Base-by-base conservation (phyloP, 2,797 vertebrate genomes). In the Halcyon chelicuti region DNA sequence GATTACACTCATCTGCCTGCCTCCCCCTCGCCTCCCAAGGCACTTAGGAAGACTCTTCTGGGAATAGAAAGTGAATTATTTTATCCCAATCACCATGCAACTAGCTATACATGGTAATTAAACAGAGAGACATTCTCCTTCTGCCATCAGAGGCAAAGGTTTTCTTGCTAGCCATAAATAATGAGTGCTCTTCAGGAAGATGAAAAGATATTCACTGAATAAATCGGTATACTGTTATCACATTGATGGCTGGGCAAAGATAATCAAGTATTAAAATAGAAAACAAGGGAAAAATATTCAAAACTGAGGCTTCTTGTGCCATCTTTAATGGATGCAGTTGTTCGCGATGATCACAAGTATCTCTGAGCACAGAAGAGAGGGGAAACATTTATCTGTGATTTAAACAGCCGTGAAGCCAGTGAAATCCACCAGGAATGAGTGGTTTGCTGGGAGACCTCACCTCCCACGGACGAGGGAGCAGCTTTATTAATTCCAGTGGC, bases 11-110 rank as follows among this genome's bases (percentile, higher is more conserved):
- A 81, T 93, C 72, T 72, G 93, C 96, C 96, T 96, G 72, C 97
- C 97, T 97, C 96, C 95, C 95, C 93, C 96, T 95, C 31, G 7
- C 89, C 96, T 96, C 96, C 57, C 29, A 76, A 96, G 97, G 97
- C 98, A 97, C 93, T 96, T 86, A 88, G 93, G 74, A 92, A 97
- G 94, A 96, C 89, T 98, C 96, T 97, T 97, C 97, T 97, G 97
- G 97, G 97, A 98, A 98, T 90, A 96, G 93, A 90, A 96, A 96
- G 89, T 96, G 93, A 97, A 98, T 97, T 95, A 95, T 98, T 98
- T 98, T 96, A 97, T 95, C 91, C 73, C 90, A 96, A 86, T 61
- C 74, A 92, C 93, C 96, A 86, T 93, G 94, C 92, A 96, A 95
- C 91, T 97, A 97, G 95, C 97, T 98, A 97, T 95, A 96, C 96